Evolutionary conservation across 2,797 vertebrate genomes (phyloP).

Genomic region (Phaenicophaeus curvirostris): DNA sequence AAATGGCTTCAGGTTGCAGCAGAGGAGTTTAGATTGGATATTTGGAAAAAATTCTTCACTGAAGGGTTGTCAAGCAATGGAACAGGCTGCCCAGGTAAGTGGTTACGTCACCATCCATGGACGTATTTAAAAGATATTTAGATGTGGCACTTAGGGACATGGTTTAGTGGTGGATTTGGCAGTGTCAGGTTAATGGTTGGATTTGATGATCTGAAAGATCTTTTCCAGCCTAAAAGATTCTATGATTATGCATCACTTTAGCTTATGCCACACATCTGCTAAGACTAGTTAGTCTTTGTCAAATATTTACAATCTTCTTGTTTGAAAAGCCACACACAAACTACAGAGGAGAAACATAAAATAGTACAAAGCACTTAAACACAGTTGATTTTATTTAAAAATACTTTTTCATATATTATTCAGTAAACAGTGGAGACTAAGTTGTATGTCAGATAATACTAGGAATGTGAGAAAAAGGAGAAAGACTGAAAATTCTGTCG

Average conservation of each 20-base stretch:
- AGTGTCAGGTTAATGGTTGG: too few relatives aligned
- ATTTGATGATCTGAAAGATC: too few relatives aligned
- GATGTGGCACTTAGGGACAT: too few relatives aligned
- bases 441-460: not conserved
- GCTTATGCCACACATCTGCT: not conserved
- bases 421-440: not conserved
- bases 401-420: not conserved
- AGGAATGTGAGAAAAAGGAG: not conserved
- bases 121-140: too few relatives aligned
- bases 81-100: too few relatives aligned
- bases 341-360: not conserved
- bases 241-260: not conserved
- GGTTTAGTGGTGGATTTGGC: too few relatives aligned
- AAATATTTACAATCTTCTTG: not conserved
- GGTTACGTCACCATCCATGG: too few relatives aligned
- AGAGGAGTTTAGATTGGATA: too few relatives aligned
- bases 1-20: too few relatives aligned
- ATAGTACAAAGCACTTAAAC: not conserved
- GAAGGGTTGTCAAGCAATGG: too few relatives aligned
- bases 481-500: not conserved
- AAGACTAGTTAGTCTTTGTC: not conserved
- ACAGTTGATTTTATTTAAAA: not conserved
- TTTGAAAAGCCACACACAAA: not conserved
- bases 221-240: too few relatives aligned
- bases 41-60: too few relatives aligned